phyloP scores from a whole-genome alignment of 2,113 vertebrate species.

The Corythaixoides concolor region DNA sequence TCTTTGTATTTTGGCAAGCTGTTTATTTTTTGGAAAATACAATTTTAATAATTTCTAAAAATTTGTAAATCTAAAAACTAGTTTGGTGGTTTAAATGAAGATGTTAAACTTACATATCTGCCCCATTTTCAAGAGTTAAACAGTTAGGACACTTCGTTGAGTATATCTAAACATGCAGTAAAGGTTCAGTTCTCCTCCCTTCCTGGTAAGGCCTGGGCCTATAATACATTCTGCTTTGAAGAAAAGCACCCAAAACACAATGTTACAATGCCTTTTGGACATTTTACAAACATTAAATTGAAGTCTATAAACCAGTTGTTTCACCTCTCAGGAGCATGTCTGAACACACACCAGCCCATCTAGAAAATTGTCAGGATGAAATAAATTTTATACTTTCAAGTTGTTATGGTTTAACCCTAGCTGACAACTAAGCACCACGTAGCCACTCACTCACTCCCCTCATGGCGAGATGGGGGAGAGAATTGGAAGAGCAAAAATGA shows the following conservation, averaged over 20 bases:
- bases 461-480: too few relatives aligned
- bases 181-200: background rate
- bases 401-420: too few relatives aligned
- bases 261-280: background rate
- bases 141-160: background rate
- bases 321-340: background rate
- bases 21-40: background rate
- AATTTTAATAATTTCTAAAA: background rate
- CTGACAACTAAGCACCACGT: too few relatives aligned
- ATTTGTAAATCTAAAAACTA: background rate
- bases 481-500: too few relatives aligned
- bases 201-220: background rate
- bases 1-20: background rate
- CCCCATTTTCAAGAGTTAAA: background rate
- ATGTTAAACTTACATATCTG: background rate
- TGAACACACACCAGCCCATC: background rate
- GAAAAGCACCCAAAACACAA: background rate
- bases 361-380: background rate
- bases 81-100: background rate
- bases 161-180: background rate
- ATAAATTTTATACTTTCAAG: background rate
- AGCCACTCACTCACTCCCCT: too few relatives aligned
- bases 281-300: background rate
- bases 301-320: background rate
- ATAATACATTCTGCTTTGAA: background rate